Conservation (phyloP, 1,140 invertebrate genomes). For the Globodera rostochiensis region DNA sequence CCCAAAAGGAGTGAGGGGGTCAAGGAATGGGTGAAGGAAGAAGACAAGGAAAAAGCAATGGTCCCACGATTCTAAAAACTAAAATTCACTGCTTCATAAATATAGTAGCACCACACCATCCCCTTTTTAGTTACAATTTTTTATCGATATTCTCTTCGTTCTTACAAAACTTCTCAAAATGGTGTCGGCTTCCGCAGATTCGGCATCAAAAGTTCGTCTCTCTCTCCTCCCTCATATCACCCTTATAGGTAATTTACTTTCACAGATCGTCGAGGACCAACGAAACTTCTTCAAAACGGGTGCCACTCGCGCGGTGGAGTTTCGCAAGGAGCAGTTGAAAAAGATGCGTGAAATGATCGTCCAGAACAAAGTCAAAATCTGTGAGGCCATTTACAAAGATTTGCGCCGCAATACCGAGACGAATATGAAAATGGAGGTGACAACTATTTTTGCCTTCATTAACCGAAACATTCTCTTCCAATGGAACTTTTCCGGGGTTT, state of each 20-base stretch:
- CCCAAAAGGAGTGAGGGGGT: too few relatives aligned
- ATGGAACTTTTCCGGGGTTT: too few relatives aligned
- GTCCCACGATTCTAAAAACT: too few relatives aligned
- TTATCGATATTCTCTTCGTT: too few relatives aligned
- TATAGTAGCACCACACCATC: too few relatives aligned
- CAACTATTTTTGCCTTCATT: background rate
- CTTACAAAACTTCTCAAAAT: background rate
- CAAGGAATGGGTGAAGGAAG: too few relatives aligned
- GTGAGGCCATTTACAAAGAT: slow-evolving; percentile 58
- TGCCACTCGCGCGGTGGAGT: slow-evolving; percentile 22
- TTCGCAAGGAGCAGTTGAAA: slow-evolving; percentile 47
- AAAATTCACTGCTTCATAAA: too few relatives aligned
- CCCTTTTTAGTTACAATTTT: too few relatives aligned
- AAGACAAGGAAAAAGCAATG: too few relatives aligned
- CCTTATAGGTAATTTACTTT: background rate
- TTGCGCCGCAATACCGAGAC: slow-evolving; percentile 42
- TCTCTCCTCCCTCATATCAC: background rate
- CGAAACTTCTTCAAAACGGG: slow-evolving; percentile 39
- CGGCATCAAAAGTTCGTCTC: background rate
- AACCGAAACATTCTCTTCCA: background rate
- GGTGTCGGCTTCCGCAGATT: background rate
- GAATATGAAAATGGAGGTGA: slow-evolving; percentile 37
- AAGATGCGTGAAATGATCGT: slow-evolving; percentile 33
- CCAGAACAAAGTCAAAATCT: slow-evolving; percentile 30
- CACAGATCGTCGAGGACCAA: slow-evolving; percentile 34